Percentiles rank a stretch among this genome's conserved stretches.
Conservation (phyloP, 2,888 invertebrate species). For the Epirrita christyi region DNA sequence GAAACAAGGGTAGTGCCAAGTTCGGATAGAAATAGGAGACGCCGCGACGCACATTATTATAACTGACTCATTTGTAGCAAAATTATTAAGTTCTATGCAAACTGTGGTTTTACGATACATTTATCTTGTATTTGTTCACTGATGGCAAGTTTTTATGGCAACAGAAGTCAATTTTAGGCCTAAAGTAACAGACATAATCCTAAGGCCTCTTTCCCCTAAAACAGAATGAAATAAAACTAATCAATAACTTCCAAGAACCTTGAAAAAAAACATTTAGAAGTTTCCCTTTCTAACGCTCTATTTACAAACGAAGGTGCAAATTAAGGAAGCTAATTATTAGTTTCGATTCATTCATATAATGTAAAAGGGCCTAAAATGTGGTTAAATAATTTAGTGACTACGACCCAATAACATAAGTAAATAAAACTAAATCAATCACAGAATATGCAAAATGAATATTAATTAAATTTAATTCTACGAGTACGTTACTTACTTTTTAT, state of each 20-base stretch:
- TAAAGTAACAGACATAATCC: slow-evolving; percentile 30
- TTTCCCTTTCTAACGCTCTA: neutral
- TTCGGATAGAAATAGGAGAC: too few species aligned
- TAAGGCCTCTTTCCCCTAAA: slow-evolving; percentile 20
- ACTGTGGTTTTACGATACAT: neutral
- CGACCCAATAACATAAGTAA: slow-evolving; percentile 57
- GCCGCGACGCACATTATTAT: too few species aligned
- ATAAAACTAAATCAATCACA: slow-evolving; percentile 78
- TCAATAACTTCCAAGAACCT: slow-evolving; percentile 1
- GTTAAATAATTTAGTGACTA: slow-evolving; percentile 57
- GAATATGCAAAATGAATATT: slow-evolving; percentile 66
- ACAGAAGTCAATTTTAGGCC: slow-evolving; percentile 15
- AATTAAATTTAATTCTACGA: slow-evolving; percentile 46
- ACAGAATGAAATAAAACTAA: slow-evolving; percentile 14
- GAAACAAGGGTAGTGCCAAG: too few species aligned
- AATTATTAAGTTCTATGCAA: neutral
- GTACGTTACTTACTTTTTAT: slow-evolving; percentile 55
- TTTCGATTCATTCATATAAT: slow-evolving; percentile 13
- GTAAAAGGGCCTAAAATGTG: slow-evolving; percentile 34
- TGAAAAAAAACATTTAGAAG: neutral
- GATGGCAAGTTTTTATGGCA: slow-evolving; percentile 38
- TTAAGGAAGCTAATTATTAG: slow-evolving; percentile 5
- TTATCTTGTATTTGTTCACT: slow-evolving; percentile 15
- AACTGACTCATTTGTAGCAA: neutral
- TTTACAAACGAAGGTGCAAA: neutral